Conservation (phyloP, 2,888 invertebrate species). For the Mycalesis mineus region DNA sequence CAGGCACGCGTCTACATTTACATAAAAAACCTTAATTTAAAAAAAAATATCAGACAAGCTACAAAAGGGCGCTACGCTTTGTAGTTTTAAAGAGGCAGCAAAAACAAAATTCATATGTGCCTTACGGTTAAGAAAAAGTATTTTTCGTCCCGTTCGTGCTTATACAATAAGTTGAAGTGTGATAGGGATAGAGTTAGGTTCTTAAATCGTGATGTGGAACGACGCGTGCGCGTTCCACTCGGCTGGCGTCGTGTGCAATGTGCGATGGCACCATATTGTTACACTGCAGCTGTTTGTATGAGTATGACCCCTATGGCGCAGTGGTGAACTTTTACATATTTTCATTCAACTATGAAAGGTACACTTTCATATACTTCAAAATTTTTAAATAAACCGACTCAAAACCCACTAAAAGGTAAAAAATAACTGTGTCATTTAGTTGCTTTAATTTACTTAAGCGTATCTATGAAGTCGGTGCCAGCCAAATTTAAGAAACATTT, state of each 20-base stretch:
- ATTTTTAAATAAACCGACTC: too few species aligned
- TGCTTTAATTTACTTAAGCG: too few species aligned
- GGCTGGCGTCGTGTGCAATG: slow-evolving; percentile 41
- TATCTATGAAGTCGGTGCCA: too few species aligned
- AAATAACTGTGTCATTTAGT: too few species aligned
- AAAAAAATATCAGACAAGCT: slow-evolving; percentile 1
- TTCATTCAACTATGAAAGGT: too few species aligned
- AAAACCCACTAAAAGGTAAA: too few species aligned
- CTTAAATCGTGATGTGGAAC: slow-evolving; percentile 52
- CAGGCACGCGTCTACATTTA: background rate
- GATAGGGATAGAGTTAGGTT: slow-evolving; percentile 32
- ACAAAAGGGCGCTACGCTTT: slow-evolving; percentile 12
- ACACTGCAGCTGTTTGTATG: slow-evolving; percentile 12
- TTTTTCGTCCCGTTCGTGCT: background rate
- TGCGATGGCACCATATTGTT: slow-evolving; percentile 21
- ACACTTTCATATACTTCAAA: too few species aligned
- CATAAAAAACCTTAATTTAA: background rate
- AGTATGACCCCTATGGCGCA: too few species aligned
- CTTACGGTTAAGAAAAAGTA: slow-evolving; percentile 5
- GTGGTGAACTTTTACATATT: background rate
- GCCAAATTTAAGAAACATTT: too few species aligned
- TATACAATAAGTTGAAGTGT: background rate
- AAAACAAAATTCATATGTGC: slow-evolving; percentile 6
- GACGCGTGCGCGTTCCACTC: slow-evolving; percentile 50
- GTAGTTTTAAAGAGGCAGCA: slow-evolving; percentile 10